A percentile compares a stretch with the other conserved stretches of the same genome.
phyloP scores from a whole-genome alignment of 2,888 invertebrate species.

The Chrysolina americana region DNA sequence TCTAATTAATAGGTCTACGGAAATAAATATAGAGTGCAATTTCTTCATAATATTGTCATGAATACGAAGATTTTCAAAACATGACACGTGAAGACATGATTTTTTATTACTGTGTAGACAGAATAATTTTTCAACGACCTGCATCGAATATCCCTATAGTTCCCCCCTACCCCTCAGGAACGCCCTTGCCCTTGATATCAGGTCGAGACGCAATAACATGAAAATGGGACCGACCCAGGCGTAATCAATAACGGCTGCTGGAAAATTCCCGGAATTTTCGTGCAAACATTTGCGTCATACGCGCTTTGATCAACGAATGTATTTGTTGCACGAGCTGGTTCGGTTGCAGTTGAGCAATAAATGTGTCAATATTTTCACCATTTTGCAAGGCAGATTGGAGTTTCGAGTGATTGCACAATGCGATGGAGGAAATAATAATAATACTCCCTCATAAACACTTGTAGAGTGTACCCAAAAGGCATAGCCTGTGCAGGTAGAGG shows the following conservation, averaged over 20 bases:
- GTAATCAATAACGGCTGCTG: conserved; percentile 15
- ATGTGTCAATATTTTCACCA: not conserved
- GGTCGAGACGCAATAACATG: conserved; percentile 16
- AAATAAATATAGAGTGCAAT: no score
- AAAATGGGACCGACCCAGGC: conserved; percentile 10
- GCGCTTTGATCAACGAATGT: not conserved
- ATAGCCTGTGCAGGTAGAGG: no score
- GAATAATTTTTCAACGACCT: no score
- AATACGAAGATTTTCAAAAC: no score
- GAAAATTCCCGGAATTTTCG: conserved; percentile 13
- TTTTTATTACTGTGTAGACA: no score
- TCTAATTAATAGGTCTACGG: no score
- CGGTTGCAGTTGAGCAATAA: not conserved
- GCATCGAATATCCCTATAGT: no score
- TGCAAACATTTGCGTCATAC: not conserved
- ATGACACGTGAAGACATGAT: no score
- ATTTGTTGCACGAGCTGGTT: not conserved
- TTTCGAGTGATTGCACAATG: not conserved
- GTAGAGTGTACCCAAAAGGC: no score
- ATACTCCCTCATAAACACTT: no score
- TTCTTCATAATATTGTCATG: no score
- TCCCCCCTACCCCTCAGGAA: not conserved
- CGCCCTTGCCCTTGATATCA: conserved; percentile 10
- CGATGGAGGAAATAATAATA: not conserved
- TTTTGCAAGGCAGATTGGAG: not conserved